Evolutionary conservation across 2,113 vertebrate species (phyloP).

Genomic region (Apodemus sylvaticus): DNA sequence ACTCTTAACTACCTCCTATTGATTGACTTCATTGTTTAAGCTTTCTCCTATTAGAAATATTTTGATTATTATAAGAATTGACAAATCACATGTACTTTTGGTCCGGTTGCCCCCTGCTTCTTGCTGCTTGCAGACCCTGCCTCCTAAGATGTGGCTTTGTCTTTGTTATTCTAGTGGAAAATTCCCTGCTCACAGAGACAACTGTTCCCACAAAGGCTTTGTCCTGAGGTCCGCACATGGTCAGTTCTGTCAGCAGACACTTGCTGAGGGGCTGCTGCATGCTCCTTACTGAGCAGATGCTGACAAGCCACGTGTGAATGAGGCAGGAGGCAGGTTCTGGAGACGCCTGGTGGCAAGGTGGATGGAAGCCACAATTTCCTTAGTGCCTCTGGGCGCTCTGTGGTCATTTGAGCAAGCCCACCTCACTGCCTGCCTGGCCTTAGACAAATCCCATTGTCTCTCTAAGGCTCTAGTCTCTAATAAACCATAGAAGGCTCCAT

Average conservation of each 20-base stretch:
- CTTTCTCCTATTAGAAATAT: not conserved
- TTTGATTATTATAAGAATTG: not conserved
- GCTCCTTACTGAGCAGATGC: not conserved
- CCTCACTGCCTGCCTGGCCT: too few species aligned
- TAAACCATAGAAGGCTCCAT: not conserved
- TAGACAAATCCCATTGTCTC: not conserved
- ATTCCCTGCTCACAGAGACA: not conserved
- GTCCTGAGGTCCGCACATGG: not conserved
- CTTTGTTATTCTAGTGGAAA: not conserved
- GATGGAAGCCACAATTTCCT: not conserved
- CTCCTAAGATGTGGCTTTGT: fast-evolving
- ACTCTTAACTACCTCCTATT: not conserved
- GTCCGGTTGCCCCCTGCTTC: not conserved
- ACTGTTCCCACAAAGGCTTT: not conserved
- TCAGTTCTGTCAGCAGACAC: not conserved
- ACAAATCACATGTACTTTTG: not conserved
- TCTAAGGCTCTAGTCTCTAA: not conserved
- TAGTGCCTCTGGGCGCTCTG: not conserved
- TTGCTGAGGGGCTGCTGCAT: not conserved
- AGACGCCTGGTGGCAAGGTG: not conserved
- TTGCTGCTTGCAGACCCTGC: not conserved
- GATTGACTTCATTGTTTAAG: not conserved
- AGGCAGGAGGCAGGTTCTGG: fast-evolving
- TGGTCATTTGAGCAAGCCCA: too few species aligned
- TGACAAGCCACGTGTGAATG: not conserved